Evolutionary conservation across 1,140 invertebrate species (phyloP), one percentile per base, ranked within the genome.

Genomic region (Drosophila sechellia): DNA sequence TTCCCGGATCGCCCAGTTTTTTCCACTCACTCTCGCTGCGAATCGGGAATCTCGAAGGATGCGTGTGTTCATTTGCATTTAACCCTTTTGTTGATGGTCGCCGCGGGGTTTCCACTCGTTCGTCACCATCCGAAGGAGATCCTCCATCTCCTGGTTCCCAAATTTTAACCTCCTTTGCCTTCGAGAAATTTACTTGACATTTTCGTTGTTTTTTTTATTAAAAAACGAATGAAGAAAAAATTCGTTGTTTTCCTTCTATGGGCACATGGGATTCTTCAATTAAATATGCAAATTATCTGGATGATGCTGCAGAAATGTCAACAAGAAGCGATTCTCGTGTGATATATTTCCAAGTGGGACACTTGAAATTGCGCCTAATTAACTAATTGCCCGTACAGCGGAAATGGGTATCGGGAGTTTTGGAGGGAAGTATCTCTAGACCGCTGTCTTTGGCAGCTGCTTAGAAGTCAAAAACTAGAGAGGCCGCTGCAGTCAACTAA

Each of bases 281-380:
- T 87, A 89, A 87, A 79, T 83, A 87, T 87, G 83, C 83, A 87
- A 87, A 87, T 87, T 77, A 48, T 54, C 22, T 34, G 20, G 55
- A 72, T 87, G 83, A 86, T 83, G 83, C 79, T 86, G 83, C 83
- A 83, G 75, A 87, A 79, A 79, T 79, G 75, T 81, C 78, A 81
- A 78, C 58, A 61, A 39, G 35, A 17, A 54, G 40, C 50, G 73
- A 53, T 54, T 59, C 55, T 50, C 43, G 25, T 11, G 61, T 79
- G 78, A 87, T 71, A 81, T 78, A 79, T 74, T 76, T 71, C 59
- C 45, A 52, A 81, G 63, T 78, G 71, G 84, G 70, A 63, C 58
- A 71, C 83, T 81, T 59, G 52, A 86, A 81, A 75, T 53, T 81
- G 52, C 69, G 69, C 81, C 79, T 87, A 78, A 86, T 86, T 86